phyloP scores from a whole-genome alignment of 2,797 vertebrate species.

The Cirrhinus molitorella region DNA sequence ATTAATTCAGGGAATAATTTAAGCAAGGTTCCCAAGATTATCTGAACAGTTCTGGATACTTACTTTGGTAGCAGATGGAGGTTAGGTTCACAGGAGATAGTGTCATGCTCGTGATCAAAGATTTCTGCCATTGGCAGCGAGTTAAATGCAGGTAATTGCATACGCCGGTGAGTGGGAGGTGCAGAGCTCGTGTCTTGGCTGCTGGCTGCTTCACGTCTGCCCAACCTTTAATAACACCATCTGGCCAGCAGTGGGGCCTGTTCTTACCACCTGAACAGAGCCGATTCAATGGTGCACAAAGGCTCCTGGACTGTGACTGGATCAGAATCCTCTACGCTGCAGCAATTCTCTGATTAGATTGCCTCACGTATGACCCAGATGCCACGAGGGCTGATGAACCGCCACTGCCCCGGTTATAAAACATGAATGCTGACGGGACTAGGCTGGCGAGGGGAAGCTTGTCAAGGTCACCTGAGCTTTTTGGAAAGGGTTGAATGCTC shows the following conservation, averaged over 20 bases:
- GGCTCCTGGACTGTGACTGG: constrained; percentile 32
- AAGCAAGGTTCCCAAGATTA: neutral
- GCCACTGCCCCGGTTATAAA: constrained; percentile 21
- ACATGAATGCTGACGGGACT: constrained; percentile 18
- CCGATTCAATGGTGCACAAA: constrained; percentile 20
- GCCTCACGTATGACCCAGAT: constrained; percentile 45
- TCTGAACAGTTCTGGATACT: neutral
- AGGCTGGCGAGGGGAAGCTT: constrained; percentile 7
- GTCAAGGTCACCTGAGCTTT: constrained; percentile 41
- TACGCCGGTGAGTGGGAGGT: constrained; percentile 1
- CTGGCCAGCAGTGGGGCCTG: constrained; percentile 42
- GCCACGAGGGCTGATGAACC: constrained; percentile 39
- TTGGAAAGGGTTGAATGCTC: constrained; percentile 27
- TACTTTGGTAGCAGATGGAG: constrained; percentile 24
- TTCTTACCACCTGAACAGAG: constrained; percentile 27
- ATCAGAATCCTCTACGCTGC: constrained; percentile 13
- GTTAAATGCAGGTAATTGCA: constrained; percentile 36
- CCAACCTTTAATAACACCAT: constrained; percentile 44
- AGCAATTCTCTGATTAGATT: constrained; percentile 47
- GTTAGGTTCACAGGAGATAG: neutral
- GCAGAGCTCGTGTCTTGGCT: constrained; percentile 39
- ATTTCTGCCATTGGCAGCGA: constrained; percentile 27
- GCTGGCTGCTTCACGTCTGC: constrained; percentile 3
- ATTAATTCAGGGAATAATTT: neutral
- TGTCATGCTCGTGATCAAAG: constrained; percentile 3